Evolutionary conservation across 2,888 invertebrate genomes (phyloP).

Genomic region (Synergus itoensis): DNA sequence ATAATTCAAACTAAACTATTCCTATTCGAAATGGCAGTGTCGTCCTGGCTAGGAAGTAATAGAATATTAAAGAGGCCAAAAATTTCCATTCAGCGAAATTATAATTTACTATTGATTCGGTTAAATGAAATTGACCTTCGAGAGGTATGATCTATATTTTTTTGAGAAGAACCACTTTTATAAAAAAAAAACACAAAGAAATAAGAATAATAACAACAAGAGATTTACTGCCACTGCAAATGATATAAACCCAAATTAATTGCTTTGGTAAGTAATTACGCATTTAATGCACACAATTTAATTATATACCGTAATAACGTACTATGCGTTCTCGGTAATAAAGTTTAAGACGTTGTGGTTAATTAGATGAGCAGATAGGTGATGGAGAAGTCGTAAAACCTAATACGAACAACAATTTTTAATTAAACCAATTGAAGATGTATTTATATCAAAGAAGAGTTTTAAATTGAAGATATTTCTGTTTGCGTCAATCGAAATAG

Average conservation of each 20-base stretch:
- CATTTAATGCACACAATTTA: constrained; percentile 31
- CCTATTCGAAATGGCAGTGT: constrained; percentile 9
- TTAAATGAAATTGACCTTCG: not conserved
- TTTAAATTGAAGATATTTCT: not conserved
- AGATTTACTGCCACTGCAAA: constrained; percentile 21
- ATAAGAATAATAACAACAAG: constrained; percentile 6
- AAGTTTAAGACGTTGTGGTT: constrained; percentile 36
- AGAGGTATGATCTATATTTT: too few relatives aligned
- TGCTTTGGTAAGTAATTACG: constrained; percentile 38
- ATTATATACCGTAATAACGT: constrained; percentile 37
- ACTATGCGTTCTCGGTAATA: constrained; percentile 31
- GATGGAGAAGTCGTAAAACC: constrained; percentile 27
- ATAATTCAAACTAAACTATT: constrained; percentile 37
- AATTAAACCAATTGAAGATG: not conserved
- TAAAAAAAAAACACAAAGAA: not conserved
- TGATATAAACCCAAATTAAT: constrained; percentile 32
- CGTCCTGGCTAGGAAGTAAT: not conserved
- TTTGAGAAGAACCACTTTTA: too few relatives aligned
- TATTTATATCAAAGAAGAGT: not conserved
- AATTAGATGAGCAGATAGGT: constrained; percentile 26
- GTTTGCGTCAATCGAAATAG: not conserved
- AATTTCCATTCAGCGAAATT: not conserved
- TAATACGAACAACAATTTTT: constrained; percentile 1
- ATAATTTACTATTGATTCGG: not conserved
- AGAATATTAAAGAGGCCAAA: constrained; percentile 20